Evolutionary conservation across 2,888 invertebrate genomes (phyloP), one percentile per base, ranked within the genome.

Genomic region (Danaus chrysippus): DNA sequence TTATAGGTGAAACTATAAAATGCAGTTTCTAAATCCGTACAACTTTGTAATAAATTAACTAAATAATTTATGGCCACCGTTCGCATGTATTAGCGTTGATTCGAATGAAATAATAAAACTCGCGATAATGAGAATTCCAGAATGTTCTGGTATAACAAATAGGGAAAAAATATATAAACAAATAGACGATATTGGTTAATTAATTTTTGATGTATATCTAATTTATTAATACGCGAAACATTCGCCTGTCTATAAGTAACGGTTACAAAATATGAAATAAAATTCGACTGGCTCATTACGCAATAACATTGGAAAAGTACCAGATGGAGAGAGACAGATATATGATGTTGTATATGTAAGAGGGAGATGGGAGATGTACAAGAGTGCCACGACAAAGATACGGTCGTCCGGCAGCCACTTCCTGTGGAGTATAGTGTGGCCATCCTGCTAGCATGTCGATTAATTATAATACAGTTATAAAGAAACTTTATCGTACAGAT

Each of bases 271-370:
- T 79, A 83, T 81, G 78, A 82, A 85, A 86, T 83, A 84, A 85
- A 86, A 86, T 81, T 86, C 82, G 84, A 84, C 84, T 77, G 77
- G 71, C 76, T 81, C 82, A 87, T 87, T 88, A 84, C 85, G 84
- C 81, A 87, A 88, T 74, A 78, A 75, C 75, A 80, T 76, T 72
- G 77, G 76, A 82, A 76, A 76, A 76, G 77, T 78, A 77, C 76
- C 65, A 69, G 71, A 70, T 76, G 63, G 77, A 82, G 76, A 72
- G 79, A 76, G 79, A 84, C 66, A 71, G 74, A 65, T 64, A 71
- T 75, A 79, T 76, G 61, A 59, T 61, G 68, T 66, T 71, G 70
- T 63, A 70, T 54, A 17, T 54, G 63, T 64, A 68, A 65, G 76
- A 87, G 70, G 70, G 77, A 72, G 84, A 86, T 69, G 70, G 74